Base-by-base conservation (phyloP, 2,113 vertebrate genomes). In the Xiphorhynchus elegans region DNA sequence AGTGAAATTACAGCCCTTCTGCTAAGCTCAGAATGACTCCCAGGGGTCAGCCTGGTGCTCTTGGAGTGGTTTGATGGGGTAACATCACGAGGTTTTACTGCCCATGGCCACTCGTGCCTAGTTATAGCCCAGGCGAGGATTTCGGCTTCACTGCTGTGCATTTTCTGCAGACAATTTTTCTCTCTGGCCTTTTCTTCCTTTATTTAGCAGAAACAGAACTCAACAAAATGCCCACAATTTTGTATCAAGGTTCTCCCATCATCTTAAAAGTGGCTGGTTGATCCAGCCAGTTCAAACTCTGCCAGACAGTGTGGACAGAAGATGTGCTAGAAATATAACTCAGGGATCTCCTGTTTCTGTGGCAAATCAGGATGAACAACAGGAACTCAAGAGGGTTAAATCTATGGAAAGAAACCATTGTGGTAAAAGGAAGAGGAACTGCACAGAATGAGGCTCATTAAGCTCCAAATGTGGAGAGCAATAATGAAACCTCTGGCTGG, bases 391-490 rank as follows among this genome's bases (percentile, higher is more conserved):
- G 58, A 72, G 33, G 83, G 62, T 31, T 15, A 67, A 78, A 82
- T 11, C 16, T 53, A 78, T 28, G 47, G 37, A 0, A 5, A 44
- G 37, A 55, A 14, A 8, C 1, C 7, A 3, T 21, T 14, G 6
- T 2, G 39, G 72, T 26, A 39, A 62, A 77, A 62, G 21, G 67
- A 64, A 64, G 3, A 46, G 53, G 68, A 74, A 58, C 70, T 28
- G 70, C 66, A 49, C n/a, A 33, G 66, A 23, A 60, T 44, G 3
- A 35, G 24, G 64, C 26, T 90, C 8, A 11, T 44, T 40, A 35
- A 17, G 46, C 64, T 35, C 24, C 25, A 49, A 50, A 13, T 10
- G 14, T 17, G 31, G 49, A 12, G 19, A 17, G 26, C 47, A 73
- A 17, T 33, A 84, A 89, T 28, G 15, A 17, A 9, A 80, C 14